Percentiles rank a stretch among this genome's conserved stretches.
phyloP scores from a whole-genome alignment of 2,888 invertebrate genomes.

The Brassicogethes aeneus region DNA sequence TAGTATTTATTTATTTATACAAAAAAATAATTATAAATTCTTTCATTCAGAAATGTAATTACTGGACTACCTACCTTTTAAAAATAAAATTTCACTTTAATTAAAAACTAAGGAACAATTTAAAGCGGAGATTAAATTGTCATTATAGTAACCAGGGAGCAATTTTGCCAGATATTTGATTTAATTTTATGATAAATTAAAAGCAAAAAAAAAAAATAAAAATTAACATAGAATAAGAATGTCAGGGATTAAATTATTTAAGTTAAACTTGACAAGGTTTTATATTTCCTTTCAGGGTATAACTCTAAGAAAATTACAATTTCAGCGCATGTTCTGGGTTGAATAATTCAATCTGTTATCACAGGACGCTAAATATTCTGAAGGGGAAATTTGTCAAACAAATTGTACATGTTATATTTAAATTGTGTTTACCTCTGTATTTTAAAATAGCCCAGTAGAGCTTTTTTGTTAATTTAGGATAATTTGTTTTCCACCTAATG shows the following conservation, averaged over 20 bases:
- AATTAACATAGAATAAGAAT: background rate
- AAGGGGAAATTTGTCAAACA: background rate
- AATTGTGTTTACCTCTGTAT: background rate
- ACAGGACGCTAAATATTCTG: background rate
- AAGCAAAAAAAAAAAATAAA: background rate
- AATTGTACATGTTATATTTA: background rate
- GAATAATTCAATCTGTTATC: background rate
- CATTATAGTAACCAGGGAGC: too few species aligned
- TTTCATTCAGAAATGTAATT: too few species aligned
- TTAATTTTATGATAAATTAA: background rate
- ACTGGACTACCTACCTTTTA: too few species aligned
- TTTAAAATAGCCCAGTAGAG: too few species aligned
- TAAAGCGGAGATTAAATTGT: too few species aligned
- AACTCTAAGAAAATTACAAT: background rate
- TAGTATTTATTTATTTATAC: too few species aligned
- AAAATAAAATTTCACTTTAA: too few species aligned
- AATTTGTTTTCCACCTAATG: too few species aligned
- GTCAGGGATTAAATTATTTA: background rate
- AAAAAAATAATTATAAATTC: too few species aligned
- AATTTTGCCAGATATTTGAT: background rate
- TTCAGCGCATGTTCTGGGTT: background rate
- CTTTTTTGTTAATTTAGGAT: too few species aligned
- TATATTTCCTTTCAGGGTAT: background rate
- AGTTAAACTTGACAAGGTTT: background rate
- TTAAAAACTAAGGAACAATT: too few species aligned